Conservation (phyloP, 2,113 vertebrate genomes). For the Pseudolaguvia tuberculata region DNA sequence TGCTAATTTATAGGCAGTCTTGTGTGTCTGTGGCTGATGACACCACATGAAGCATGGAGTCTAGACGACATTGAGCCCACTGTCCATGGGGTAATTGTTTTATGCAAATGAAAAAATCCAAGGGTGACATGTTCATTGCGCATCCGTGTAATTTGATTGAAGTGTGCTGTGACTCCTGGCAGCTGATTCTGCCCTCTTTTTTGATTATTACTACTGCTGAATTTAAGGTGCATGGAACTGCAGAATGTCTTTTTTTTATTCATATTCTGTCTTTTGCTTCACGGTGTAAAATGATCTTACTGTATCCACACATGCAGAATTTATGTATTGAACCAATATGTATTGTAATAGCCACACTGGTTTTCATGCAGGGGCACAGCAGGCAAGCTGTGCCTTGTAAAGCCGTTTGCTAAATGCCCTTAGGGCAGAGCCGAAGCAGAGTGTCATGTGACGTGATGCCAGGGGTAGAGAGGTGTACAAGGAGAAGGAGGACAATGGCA, state of each 20-base stretch:
- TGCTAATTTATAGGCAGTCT: slow-evolving; percentile 91
- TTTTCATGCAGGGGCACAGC: slow-evolving; percentile 17
- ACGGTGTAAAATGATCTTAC: slow-evolving; percentile 15
- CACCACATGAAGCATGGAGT: slow-evolving; percentile 84
- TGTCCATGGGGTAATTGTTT: slow-evolving; percentile 82
- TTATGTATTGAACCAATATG: slow-evolving; percentile 35
- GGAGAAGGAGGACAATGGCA: slow-evolving; percentile 17
- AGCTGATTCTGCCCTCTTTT: slow-evolving; percentile 50
- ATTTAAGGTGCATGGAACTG: slow-evolving; percentile 37
- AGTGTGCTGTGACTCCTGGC: slow-evolving; percentile 54
- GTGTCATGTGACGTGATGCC: slow-evolving; percentile 29
- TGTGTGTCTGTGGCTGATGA: slow-evolving; percentile 80
- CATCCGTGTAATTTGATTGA: slow-evolving; percentile 62
- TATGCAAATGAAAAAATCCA: slow-evolving; percentile 81
- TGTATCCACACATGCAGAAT: slow-evolving; percentile 29
- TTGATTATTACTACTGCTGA: slow-evolving; percentile 68
- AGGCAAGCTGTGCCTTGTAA: slow-evolving; percentile 18
- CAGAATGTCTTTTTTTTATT: slow-evolving; percentile 41
- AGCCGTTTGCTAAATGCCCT: slow-evolving; percentile 27
- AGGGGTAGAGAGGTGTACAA: slow-evolving; percentile 26
- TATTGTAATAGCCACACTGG: slow-evolving; percentile 24
- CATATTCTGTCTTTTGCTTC: slow-evolving; percentile 29
- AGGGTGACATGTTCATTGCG: slow-evolving; percentile 67
- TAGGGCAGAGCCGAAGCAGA: neutral
- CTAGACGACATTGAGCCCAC: slow-evolving; percentile 85